Conservation (phyloP, 2,797 vertebrate genomes). For the Monodelphis domestica region DNA sequence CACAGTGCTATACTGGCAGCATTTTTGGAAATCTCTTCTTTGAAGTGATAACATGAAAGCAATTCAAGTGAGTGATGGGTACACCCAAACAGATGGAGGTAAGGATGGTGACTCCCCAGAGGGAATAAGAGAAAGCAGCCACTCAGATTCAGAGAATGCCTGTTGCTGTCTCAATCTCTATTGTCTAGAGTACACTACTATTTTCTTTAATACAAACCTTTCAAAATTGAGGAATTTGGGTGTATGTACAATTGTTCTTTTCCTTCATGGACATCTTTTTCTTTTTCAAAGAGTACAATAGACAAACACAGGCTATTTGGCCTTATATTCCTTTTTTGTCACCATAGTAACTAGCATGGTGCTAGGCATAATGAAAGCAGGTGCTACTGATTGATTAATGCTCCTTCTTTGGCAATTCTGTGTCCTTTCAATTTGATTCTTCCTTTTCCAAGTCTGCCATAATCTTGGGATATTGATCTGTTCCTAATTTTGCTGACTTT, state of each 20-base stretch:
- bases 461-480: background rate
- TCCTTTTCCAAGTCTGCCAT: background rate
- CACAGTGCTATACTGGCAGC: constrained; percentile 42
- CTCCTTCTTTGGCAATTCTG: background rate
- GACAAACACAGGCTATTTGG: background rate
- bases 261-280: background rate
- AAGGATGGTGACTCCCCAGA: constrained; percentile 9
- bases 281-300: background rate
- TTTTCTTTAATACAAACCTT: background rate
- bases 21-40: constrained; percentile 72
- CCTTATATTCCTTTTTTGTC: background rate
- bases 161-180: background rate
- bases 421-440: constrained; percentile 45
- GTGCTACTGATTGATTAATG: background rate
- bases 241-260: background rate
- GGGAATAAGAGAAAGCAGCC: background rate
- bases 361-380: background rate
- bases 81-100: constrained; percentile 23
- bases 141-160: background rate
- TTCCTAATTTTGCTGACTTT: background rate
- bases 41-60: constrained; percentile 74
- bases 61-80: constrained; percentile 61
- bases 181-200: background rate
- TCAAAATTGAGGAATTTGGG: background rate
- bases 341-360: background rate